Evolutionary conservation across 2,888 invertebrate genomes (phyloP).

Genomic region (Troides helena): DNA sequence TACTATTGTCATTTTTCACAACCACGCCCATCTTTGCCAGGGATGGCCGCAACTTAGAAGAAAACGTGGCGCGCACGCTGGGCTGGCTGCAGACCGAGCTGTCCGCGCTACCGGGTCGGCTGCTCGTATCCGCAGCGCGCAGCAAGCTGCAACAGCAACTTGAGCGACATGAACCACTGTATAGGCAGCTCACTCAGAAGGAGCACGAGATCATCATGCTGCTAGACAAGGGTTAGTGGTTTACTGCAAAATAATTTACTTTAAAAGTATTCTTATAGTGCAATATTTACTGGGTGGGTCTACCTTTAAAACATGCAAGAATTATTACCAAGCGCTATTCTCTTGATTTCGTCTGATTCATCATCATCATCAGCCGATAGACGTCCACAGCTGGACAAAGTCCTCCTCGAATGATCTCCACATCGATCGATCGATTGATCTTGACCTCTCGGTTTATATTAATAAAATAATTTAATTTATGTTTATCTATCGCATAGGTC

Average conservation of each 20-base stretch:
- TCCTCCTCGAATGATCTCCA: no score
- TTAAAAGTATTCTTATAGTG: not conserved
- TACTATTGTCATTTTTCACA: no score
- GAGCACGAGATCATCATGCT: conserved; percentile 97
- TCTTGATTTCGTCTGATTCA: no score
- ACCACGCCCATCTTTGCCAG: conserved; percentile 52
- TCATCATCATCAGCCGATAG: no score
- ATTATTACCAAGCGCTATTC: no score
- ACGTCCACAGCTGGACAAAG: no score
- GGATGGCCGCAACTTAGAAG: conserved; percentile 94
- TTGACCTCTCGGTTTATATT: no score
- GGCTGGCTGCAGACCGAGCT: conserved; percentile 94
- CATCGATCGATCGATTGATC: no score
- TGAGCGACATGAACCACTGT: conserved; percentile 93
- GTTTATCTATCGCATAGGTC: conserved; percentile 48
- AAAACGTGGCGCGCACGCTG: conserved; percentile 91
- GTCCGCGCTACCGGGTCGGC: conserved; percentile 85
- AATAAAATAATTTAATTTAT: no score
- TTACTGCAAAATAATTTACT: not conserved
- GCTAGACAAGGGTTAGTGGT: conserved; percentile 87
- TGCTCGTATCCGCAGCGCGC: conserved; percentile 92
- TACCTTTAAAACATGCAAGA: no score
- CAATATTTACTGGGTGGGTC: no score
- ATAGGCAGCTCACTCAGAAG: conserved; percentile 91
- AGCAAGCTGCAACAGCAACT: conserved; percentile 92